Evolutionary conservation across 53 echinoderm and acorn worm genomes (phyloP).

Genomic region (Patiria pectinifera): DNA sequence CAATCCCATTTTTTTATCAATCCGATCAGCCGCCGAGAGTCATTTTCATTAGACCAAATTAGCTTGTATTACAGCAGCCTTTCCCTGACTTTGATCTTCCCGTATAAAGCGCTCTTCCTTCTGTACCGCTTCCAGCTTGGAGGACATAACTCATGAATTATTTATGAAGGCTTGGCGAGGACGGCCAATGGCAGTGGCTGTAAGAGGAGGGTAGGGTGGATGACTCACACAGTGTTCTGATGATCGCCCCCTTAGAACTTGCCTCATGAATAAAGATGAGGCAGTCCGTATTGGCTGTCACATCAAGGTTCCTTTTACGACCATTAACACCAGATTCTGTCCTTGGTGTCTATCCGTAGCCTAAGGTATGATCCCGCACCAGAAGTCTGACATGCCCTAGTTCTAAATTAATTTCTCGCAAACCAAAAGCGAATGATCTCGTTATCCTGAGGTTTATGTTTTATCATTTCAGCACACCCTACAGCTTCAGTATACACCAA

Average conservation of each 20-base stretch:
- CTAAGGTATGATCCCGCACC: conserved; percentile 28
- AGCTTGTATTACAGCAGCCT: conserved; percentile 22
- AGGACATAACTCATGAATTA: conserved; percentile 40
- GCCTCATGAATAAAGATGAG: conserved; percentile 62
- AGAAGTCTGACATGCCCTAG: conserved; percentile 36
- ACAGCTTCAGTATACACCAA: not conserved
- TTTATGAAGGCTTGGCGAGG: conserved; percentile 18
- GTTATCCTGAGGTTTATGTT: not conserved
- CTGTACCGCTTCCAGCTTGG: not conserved
- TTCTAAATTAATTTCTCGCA: not conserved
- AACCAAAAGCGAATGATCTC: conserved; percentile 6
- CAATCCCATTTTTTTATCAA: conserved; percentile 30
- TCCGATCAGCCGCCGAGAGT: conserved; percentile 32
- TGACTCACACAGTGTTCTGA: conserved; percentile 38
- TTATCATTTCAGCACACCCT: conserved; percentile 15
- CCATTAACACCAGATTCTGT: not conserved
- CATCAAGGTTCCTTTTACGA: not conserved
- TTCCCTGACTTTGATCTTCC: conserved; percentile 49
- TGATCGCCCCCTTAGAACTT: conserved; percentile 29
- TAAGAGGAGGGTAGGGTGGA: conserved; percentile 22
- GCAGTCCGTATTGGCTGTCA: conserved; percentile 35
- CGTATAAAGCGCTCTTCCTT: not conserved
- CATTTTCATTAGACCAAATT: conserved; percentile 61
- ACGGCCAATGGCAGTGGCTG: conserved; percentile 28
- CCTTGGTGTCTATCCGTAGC: not conserved